Conservation (phyloP, 2,888 invertebrate genomes). For the Tenthredo amoena region DNA sequence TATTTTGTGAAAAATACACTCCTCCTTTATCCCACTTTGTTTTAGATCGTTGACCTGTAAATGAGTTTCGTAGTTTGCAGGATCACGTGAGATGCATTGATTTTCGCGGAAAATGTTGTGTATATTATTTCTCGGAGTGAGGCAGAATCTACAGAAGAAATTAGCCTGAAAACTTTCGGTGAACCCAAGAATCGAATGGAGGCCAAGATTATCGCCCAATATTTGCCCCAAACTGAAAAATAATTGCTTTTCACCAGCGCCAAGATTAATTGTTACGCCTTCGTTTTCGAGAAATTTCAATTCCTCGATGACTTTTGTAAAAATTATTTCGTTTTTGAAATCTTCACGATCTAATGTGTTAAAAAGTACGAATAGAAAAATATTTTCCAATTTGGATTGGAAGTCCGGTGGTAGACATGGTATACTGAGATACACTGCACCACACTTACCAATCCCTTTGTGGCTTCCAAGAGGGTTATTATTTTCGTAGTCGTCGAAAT, state of each 20-base stretch:
- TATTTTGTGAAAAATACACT: not conserved
- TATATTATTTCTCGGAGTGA: conserved; percentile 50
- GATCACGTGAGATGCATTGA: too few species aligned
- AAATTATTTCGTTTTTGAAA: conserved; percentile 54
- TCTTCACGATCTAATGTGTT: conserved; percentile 52
- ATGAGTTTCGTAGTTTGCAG: too few species aligned
- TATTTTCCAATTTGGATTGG: conserved; percentile 56
- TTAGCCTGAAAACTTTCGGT: conserved; percentile 57
- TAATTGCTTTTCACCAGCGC: conserved; percentile 51
- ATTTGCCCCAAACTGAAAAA: conserved; percentile 56
- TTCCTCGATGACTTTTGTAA: conserved; percentile 55
- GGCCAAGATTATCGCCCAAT: conserved; percentile 60
- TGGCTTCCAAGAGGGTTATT: conserved; percentile 58
- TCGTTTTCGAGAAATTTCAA: conserved; percentile 54
- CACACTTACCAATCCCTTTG: conserved; percentile 55
- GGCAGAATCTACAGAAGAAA: conserved; percentile 60
- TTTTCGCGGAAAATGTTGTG: not conserved
- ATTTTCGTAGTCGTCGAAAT: conserved; percentile 58
- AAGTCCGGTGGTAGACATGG: conserved; percentile 56
- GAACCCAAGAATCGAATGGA: conserved; percentile 59
- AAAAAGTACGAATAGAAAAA: conserved; percentile 55
- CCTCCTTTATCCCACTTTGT: too few species aligned
- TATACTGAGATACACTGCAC: conserved; percentile 57
- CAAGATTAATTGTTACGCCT: conserved; percentile 55
- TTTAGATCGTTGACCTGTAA: too few species aligned